Evolutionary conservation across 2,113 vertebrate species (phyloP).

Genomic region (Oxyura jamaicensis): DNA sequence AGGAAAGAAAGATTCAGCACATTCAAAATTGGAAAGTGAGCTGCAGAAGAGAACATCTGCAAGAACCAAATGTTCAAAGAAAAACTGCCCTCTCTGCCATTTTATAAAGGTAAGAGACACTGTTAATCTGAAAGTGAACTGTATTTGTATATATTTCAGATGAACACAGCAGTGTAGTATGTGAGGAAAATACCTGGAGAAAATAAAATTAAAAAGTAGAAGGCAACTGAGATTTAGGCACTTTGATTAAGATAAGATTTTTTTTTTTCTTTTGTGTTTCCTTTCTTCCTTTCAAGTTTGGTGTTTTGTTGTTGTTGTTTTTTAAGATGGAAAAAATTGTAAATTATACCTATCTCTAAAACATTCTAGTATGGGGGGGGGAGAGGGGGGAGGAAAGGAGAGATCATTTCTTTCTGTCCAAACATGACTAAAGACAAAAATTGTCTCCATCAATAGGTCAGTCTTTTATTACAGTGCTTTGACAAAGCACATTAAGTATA

Average conservation of each 20-base stretch:
- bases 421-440: not conserved
- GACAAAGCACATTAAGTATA: not conserved
- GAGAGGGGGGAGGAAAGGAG: too few relatives aligned
- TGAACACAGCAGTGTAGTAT: not conserved
- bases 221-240: not conserved
- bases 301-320: not conserved
- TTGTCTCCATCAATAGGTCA: not conserved
- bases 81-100: not conserved
- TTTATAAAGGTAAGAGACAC: not conserved
- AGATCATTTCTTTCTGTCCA: not conserved
- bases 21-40: not conserved
- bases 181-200: not conserved
- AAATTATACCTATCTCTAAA: not conserved
- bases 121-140: not conserved
- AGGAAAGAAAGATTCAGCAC: not conserved
- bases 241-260: not conserved
- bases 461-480: constrained; percentile 4
- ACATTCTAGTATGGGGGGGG: not conserved
- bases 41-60: not conserved
- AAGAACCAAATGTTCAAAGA: not conserved
- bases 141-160: not conserved
- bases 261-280: not conserved
- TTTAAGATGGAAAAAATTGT: not conserved
- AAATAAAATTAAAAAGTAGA: not conserved
- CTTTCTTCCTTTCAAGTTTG: not conserved